Evolutionary conservation across 1,140 invertebrate genomes (phyloP).

Genomic region (Philotrypesis tridentata): DNA sequence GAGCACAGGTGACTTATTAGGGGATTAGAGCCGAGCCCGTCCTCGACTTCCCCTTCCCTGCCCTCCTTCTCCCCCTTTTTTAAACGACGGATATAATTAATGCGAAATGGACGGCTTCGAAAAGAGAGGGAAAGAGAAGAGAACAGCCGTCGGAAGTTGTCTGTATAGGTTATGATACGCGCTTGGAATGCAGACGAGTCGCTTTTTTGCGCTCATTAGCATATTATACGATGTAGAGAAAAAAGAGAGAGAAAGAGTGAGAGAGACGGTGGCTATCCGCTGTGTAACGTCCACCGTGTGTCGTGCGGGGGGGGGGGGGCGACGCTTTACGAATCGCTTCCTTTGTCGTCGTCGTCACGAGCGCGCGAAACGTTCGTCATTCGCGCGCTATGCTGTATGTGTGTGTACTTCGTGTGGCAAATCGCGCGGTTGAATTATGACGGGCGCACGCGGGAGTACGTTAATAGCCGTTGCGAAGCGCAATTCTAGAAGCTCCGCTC

Average conservation of each 20-base stretch:
- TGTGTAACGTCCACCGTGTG: background rate
- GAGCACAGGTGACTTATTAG: background rate
- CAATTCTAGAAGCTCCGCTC: no score
- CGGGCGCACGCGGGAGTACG: background rate
- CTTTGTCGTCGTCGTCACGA: background rate
- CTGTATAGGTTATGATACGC: background rate
- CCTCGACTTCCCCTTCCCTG: no score
- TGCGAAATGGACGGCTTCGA: background rate
- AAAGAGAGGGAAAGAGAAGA: background rate
- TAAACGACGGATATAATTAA: background rate
- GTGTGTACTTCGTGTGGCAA: background rate
- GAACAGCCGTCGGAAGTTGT: constrained; percentile 12
- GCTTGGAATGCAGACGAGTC: background rate
- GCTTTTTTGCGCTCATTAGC: constrained; percentile 14
- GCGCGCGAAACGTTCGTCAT: background rate
- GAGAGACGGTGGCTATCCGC: no score
- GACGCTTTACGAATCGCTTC: background rate
- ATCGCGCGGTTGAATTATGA: constrained; percentile 1
- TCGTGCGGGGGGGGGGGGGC: no score
- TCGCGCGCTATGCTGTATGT: background rate
- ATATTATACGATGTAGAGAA: background rate
- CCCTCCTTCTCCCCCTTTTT: no score
- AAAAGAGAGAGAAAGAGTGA: no score
- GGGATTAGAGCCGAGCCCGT: background rate
- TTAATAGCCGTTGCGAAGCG: background rate